Base-by-base conservation (phyloP, 2,797 vertebrate species). In the Mergus octosetaceus region DNA sequence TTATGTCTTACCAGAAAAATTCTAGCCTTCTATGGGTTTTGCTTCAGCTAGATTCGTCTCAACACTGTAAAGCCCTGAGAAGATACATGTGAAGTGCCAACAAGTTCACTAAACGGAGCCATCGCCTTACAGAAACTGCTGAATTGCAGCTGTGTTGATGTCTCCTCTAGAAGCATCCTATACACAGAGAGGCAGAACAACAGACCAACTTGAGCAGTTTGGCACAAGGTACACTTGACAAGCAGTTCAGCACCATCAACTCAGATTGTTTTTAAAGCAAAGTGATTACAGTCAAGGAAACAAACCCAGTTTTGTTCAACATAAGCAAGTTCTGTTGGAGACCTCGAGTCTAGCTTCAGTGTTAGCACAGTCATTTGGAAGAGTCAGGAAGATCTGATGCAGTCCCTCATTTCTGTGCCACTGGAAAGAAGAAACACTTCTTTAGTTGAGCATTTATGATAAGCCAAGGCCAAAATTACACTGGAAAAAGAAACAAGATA, bases 391-490 rank as follows among this genome's bases (percentile, higher is more conserved):
- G 32, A 75, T 11, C 49, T 61, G 73, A 64, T 1, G 2, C 32
- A 77, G 49, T 13, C 34, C 17, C 27, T 15, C 49, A 57, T 41
- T 77, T 65, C 82, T 72, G 24, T 6, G 17, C 20, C 56, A 70
- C 70, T 64, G 36, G 30, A 78, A 91, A 60, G 43, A 62, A 54
- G 57, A 12, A 49, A 20, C 56, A 24, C 9, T 87, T 47, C 68
- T 66, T 28, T 85, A 82, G 62, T 28, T 64, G 13, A 5, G 12
- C 54, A 74, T 70, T 88, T 75, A 53, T 45, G 11, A 49, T 61
- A 94, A 91, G 83, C 39, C 73, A 81, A 84, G 74, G 53, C 11
- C 90, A 95, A 94, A 91, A 76, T 76, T 32, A 87, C 68, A 75
- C 34, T 76, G 47, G 19, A 32, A 82, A 96, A 88, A 87, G 36